Conservation (phyloP, 92 coral and sea anemone species). For the Ricordea florida region DNA sequence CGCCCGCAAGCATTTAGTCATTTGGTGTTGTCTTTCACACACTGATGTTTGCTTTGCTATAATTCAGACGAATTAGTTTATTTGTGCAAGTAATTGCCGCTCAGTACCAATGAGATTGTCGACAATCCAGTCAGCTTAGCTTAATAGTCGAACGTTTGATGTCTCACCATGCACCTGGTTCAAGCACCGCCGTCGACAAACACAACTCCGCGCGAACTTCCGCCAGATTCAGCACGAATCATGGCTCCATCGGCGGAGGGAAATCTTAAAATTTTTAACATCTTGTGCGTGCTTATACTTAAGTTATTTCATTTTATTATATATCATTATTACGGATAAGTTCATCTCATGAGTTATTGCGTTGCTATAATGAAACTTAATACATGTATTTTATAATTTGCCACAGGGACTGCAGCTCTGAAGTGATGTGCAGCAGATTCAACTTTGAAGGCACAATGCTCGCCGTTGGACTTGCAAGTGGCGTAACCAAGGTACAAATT, state of each 20-base stretch:
- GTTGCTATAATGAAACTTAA: not conserved
- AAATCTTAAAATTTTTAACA: slow-evolving; percentile 66
- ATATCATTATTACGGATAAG: no score
- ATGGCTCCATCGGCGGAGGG: slow-evolving; percentile 85
- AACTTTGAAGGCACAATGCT: slow-evolving; percentile 83
- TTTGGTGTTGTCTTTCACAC: no score
- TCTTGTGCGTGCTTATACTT: slow-evolving; percentile 50
- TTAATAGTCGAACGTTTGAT: slow-evolving; percentile 4
- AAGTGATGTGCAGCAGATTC: slow-evolving; percentile 98
- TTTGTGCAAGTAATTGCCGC: not conserved
- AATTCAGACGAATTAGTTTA: no score
- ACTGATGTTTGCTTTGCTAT: no score
- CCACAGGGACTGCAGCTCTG: slow-evolving; percentile 87
- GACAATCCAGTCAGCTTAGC: slow-evolving; percentile 26
- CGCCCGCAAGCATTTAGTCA: no score
- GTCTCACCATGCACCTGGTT: slow-evolving; percentile 83
- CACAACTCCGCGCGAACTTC: slow-evolving; percentile 75
- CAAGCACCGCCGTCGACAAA: slow-evolving; percentile 80
- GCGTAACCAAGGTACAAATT: slow-evolving; percentile 76
- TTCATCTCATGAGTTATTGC: not conserved
- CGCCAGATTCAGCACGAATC: slow-evolving; percentile 12
- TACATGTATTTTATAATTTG: not conserved
- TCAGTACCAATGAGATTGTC: slow-evolving; percentile 22
- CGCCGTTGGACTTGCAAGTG: slow-evolving; percentile 92
- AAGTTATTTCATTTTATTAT: not conserved